Base-by-base conservation (phyloP, 2,888 invertebrate species). In the Tachina grossa region DNA sequence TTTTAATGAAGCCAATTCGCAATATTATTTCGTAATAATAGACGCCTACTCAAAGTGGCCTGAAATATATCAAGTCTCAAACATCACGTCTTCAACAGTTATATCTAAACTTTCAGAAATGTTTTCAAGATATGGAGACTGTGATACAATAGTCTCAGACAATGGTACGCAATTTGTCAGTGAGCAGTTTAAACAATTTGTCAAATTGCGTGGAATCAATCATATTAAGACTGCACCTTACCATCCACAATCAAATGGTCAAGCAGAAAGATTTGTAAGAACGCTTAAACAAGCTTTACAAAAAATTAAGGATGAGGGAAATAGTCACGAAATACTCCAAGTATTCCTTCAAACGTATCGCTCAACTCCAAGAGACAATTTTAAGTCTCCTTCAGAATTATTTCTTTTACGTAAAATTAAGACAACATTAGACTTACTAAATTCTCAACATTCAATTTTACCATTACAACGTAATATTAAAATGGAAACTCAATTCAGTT, bases 51-150 rank as follows among this genome's bases (percentile, higher is more conserved):
- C 61, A 39, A 59, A 74, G 22, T 74, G 49, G 63, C 53, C 63
- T 14, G 75, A 76, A 39, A 65, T 66, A 22, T 57, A n/a, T 53
- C 43, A 76, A 77, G n/a, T 77, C 10, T 51, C 43, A 22, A 65
- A 65, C 16, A 65, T 76, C 8, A 65, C 75, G 41, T 76, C 75
- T 39, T 51, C 55, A 43, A 76, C 65, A 53, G 39, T 55, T 13
- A 53, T 76, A 65, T 11, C 45, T 16, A 76, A 55, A 22, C 31
- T 76, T 14, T 51, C 55, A 19, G 63, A 75, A 75, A 51, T 75
- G 19, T 71, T 71, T 43, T 41, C 57, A 9, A 55, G 71, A n/a
- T 71, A 57, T 55, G 71, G 57, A 71, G 43, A 72, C 47, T 57
- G 45, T 45, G 31, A 57, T 59, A 57, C 57, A 45, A 47, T 57